These are phyloP conservation scores for Gavia stellata DNA, from an alignment of 2,113 vertebrate genomes.

Conservation along the genomic window DNA sequence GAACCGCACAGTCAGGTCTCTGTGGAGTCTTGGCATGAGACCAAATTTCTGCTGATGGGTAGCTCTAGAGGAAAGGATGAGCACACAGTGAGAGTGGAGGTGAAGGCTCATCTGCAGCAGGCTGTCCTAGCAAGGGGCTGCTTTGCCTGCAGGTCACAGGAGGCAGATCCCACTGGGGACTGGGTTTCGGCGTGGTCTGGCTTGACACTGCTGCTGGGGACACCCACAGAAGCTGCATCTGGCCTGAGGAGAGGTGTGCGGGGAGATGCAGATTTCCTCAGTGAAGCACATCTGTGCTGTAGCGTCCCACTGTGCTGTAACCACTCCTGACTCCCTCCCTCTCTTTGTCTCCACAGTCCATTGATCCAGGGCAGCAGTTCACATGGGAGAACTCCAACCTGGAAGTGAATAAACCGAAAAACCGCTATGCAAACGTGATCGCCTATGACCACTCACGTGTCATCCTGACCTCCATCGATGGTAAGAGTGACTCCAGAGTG, in stretches of 20 bases:
- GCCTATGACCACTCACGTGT: slow-evolving; percentile 95
- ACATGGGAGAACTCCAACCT: slow-evolving; percentile 98
- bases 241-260: background rate
- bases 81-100: fast-evolving
- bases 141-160: background rate
- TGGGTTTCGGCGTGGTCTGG: background rate
- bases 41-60: slow-evolving; percentile 17
- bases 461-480: slow-evolving; percentile 87
- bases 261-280: background rate
- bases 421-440: slow-evolving; percentile 95
- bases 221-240: background rate
- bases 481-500: slow-evolving; percentile 67
- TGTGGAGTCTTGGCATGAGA: background rate
- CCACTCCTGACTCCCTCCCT: background rate
- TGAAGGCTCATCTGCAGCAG: background rate
- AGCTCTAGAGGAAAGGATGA: background rate
- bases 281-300: fast-evolving
- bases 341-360: slow-evolving; percentile 72
- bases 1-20: background rate
- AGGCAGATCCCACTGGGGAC: background rate
- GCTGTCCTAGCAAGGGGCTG: background rate
- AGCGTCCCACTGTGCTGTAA: background rate
- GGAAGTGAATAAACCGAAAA: slow-evolving; percentile 97
- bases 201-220: background rate
- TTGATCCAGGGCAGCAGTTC: slow-evolving; percentile 95